Conservation (phyloP, 2,888 invertebrate species). For the Gymnocheta viridis region DNA sequence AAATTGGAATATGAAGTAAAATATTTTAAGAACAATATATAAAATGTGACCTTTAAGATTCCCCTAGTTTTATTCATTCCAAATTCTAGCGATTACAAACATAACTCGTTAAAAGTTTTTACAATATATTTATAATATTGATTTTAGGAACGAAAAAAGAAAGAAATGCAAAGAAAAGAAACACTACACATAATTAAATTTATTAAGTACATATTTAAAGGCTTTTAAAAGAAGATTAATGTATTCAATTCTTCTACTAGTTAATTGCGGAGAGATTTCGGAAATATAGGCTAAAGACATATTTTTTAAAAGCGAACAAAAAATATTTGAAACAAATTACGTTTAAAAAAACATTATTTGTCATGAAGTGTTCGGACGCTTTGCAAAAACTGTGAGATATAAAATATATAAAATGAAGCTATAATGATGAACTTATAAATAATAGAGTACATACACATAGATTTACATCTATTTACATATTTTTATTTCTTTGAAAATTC, state of each 20-base stretch:
- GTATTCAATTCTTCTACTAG: neutral
- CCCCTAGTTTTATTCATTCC: too few species aligned
- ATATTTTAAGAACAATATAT: too few species aligned
- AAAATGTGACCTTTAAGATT: too few species aligned
- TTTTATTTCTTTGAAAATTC: conserved; percentile 22
- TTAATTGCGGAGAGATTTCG: neutral
- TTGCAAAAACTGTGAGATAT: neutral
- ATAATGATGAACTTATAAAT: conserved; percentile 38
- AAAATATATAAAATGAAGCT: neutral
- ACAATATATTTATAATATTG: too few species aligned
- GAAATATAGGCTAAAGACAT: neutral
- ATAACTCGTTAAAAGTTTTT: too few species aligned
- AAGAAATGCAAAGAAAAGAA: too few species aligned
- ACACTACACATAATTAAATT: neutral
- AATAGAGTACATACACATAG: conserved; percentile 69
- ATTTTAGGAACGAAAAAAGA: too few species aligned
- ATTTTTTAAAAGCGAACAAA: neutral
- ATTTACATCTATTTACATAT: conserved; percentile 56
- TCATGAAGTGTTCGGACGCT: neutral
- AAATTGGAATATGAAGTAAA: too few species aligned
- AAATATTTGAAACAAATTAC: neutral
- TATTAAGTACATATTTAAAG: neutral
- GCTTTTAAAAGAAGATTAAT: neutral
- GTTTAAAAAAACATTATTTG: neutral
- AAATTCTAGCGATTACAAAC: too few species aligned